These are phyloP conservation scores for Lathronympha strigana DNA, from an alignment of 2,888 invertebrate species.

Conservation along the genomic window DNA sequence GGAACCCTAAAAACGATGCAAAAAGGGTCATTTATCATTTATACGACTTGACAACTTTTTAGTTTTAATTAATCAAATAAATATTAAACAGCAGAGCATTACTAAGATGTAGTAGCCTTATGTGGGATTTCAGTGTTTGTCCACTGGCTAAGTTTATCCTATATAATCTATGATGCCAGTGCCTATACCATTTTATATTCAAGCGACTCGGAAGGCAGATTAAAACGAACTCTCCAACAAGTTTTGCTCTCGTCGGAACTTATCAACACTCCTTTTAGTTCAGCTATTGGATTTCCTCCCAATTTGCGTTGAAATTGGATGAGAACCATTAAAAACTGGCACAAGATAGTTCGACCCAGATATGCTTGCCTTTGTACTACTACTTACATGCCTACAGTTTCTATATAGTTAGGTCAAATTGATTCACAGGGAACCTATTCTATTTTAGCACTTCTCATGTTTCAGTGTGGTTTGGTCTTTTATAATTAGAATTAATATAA, in stretches of 20 bases:
- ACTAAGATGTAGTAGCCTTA: too few species aligned
- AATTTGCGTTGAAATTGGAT: slow-evolving; percentile 15
- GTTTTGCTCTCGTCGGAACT: not conserved
- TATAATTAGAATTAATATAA: not conserved
- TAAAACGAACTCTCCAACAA: slow-evolving; percentile 5
- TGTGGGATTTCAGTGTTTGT: too few species aligned
- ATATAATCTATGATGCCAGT: too few species aligned
- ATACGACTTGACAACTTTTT: too few species aligned
- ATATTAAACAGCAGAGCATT: too few species aligned
- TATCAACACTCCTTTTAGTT: too few species aligned
- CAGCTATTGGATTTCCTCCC: slow-evolving; percentile 1
- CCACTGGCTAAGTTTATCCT: too few species aligned
- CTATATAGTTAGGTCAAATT: not conserved
- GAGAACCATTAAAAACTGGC: slow-evolving; percentile 22
- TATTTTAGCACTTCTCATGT: not conserved
- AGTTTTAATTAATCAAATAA: too few species aligned
- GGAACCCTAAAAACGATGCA: too few species aligned
- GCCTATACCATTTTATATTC: not conserved
- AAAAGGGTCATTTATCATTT: too few species aligned
- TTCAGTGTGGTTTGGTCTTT: not conserved
- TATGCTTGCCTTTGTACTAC: slow-evolving; percentile 18
- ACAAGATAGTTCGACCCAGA: slow-evolving; percentile 26
- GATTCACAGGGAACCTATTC: not conserved
- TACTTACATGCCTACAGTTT: not conserved
- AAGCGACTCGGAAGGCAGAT: not conserved